phyloP scores from a whole-genome alignment of 1,140 invertebrate genomes.

The Drosophila subobscura region DNA sequence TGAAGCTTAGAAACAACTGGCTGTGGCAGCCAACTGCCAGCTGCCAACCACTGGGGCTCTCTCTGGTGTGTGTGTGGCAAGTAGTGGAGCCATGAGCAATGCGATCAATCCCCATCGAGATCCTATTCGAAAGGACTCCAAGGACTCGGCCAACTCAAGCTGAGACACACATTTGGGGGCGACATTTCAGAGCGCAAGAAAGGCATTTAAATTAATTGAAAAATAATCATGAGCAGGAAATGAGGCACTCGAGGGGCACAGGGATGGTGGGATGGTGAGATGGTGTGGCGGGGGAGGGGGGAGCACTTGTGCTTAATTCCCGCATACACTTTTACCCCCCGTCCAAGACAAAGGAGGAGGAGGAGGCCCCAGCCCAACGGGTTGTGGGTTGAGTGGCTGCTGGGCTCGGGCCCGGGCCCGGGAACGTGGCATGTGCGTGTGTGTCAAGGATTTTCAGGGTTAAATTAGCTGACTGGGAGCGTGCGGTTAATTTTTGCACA shows the following conservation, averaged over 20 bases:
- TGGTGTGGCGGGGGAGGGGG: no score
- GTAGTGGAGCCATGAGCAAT: slow-evolving; percentile 1
- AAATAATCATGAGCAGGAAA: slow-evolving; percentile 73
- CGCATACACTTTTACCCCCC: no score
- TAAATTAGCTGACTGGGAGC: slow-evolving; percentile 72
- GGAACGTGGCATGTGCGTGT: slow-evolving; percentile 29
- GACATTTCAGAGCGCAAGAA: background rate
- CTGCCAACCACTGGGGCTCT: background rate
- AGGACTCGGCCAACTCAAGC: background rate
- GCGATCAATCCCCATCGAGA: background rate
- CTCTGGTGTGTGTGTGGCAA: no score
- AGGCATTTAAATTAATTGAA: slow-evolving; percentile 77
- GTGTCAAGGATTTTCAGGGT: slow-evolving; percentile 62
- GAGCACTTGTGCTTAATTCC: slow-evolving; percentile 24
- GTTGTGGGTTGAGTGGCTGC: no score
- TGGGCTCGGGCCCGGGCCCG: background rate
- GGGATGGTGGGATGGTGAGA: no score
- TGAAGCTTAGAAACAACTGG: slow-evolving; percentile 51
- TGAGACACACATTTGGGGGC: background rate
- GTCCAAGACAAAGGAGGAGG: slow-evolving; percentile 18
- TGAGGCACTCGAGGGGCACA: slow-evolving; percentile 11
- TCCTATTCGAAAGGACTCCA: no score
- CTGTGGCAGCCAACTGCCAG: background rate
- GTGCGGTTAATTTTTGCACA: slow-evolving; percentile 73
- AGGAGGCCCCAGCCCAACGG: background rate